Base-by-base conservation (phyloP, 1,140 invertebrate genomes). In the Colletes latitarsis region DNA sequence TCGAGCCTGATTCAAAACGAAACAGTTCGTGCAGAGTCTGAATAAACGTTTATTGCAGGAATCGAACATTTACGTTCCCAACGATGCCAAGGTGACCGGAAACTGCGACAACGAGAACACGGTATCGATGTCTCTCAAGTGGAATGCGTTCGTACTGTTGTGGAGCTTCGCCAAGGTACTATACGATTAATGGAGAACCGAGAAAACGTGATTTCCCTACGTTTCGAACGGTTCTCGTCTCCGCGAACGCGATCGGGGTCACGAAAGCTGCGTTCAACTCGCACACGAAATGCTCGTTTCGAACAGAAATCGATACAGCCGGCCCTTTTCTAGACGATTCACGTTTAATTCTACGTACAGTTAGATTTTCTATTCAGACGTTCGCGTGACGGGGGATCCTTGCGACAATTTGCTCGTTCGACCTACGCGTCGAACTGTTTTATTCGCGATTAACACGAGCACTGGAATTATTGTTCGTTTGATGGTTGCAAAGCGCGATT, bases 121-220 rank as follows among this genome's bases (percentile, higher is more conserved):
- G 30, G 95, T 96, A 46, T 95, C 94, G 0, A 94, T 97, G 91
- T 94, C 95, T 43, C 93, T 97, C 41, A 95, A 95, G 17, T 97
- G 96, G 94, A 95, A 95, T 52, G 96, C 96, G 8, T 97, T 96
- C 83, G 93, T 94, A 1, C 89, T 97, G 6, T 94, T 94, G 52
- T 96, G 95, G 93, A 94, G 94, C 76, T 97, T 97, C 88, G 95
- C 95, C 15, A 97, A 96, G 94, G 96, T 96, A 49, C 49, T 4
- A 10, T 43, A 43, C 8, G 10, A 49, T 41, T 19, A 15, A 10
- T 12, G 10, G 10, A 49, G 0, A 17, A 46, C 53, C 53, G 69
- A n/a, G 52, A 58, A n/a, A 43, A 67, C 1, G n/a, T 52, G 19
- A 10, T 72, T 43, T 53, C 53, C 12, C 1, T 21, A 43, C 14